These are phyloP conservation scores for Drosophila pseudoananassae DNA, from an alignment of 1,140 invertebrate species.

Conservation along the genomic window DNA sequence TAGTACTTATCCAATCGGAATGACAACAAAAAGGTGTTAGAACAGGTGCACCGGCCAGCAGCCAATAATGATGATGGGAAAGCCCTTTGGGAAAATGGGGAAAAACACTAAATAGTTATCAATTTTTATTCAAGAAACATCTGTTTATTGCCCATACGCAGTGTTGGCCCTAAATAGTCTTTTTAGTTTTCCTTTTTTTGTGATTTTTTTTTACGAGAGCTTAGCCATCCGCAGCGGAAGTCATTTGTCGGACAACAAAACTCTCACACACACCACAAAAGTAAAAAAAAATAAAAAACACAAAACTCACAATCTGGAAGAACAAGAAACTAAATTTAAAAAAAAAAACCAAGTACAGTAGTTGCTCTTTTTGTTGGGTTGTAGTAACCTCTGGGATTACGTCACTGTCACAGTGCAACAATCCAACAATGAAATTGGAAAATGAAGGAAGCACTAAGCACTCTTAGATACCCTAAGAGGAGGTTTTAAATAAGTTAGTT, in stretches of 20 bases:
- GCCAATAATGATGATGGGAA: conserved; percentile 23
- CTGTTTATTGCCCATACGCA: conserved; percentile 56
- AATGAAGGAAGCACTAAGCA: background rate
- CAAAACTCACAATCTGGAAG: conserved; percentile 13
- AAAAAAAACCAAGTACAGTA: conserved; percentile 43
- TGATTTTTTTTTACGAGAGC: conserved; percentile 56
- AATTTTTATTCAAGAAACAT: conserved; percentile 43
- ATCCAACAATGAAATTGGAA: background rate
- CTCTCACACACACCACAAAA: conserved; percentile 27
- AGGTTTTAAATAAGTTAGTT: no score
- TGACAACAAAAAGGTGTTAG: conserved; percentile 25
- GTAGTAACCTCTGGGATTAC: conserved; percentile 53
- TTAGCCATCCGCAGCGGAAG: conserved; percentile 65
- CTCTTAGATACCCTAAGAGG: conserved; percentile 6
- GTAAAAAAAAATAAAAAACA: conserved; percentile 19
- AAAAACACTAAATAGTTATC: conserved; percentile 7
- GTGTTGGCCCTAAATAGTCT: conserved; percentile 16
- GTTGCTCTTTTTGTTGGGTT: conserved; percentile 28
- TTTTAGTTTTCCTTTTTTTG: conserved; percentile 6
- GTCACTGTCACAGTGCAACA: conserved; percentile 56
- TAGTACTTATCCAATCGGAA: conserved; percentile 9
- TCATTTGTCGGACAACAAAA: conserved; percentile 65
- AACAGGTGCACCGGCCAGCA: conserved; percentile 31
- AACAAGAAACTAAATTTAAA: conserved; percentile 21
- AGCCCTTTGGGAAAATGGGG: conserved; percentile 12